Evolutionary conservation across 1,140 invertebrate genomes (phyloP), one percentile per base, ranked within the genome.

Genomic region (Antheraea pernyi): DNA sequence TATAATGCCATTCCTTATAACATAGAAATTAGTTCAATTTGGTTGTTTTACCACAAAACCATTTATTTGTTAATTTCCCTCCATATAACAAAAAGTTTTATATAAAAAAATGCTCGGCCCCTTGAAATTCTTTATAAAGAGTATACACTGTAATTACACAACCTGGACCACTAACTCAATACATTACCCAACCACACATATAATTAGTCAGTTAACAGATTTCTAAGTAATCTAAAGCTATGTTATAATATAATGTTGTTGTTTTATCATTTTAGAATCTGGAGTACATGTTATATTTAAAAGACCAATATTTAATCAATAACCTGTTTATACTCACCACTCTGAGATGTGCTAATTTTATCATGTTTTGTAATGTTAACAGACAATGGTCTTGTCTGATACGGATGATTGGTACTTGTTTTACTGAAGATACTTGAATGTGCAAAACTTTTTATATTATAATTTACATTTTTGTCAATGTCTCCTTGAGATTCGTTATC

Each of bases 401-500:
- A 93, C 30, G 92, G 92, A 84, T 93, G 85, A 65, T 93, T 90
- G 68, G 84, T 86, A 72, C 78, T 90, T 58, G 80, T 85, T 77
- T 87, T 92, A 78, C 80, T 84, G 80, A 89, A 89, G 67, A 91
- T 75, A 78, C 86, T 91, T 73, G 88, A 82, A 66, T 78, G 78
- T 67, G 88, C 85, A 68, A 84, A 81, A 78, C 81, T 89, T 83
- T 86, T 89, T 78, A 77, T 86, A 79, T 78, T 83, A 74, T 69
- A 77, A 82, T 86, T 86, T 76, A 88, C 64, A 88, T 86, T 91
- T 86, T 80, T 91, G 74, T 96, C 95, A 69, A 93, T 93, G 74
- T 97, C 96, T 42, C 93, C 93, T 53, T 95, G 95, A 64, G 95
- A 96, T 85, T 97, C 96, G 73, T 94, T 96, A 81, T 98, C 97